phyloP scores from a whole-genome alignment of 2,888 invertebrate species.

The Macrosoma leucophasiata region DNA sequence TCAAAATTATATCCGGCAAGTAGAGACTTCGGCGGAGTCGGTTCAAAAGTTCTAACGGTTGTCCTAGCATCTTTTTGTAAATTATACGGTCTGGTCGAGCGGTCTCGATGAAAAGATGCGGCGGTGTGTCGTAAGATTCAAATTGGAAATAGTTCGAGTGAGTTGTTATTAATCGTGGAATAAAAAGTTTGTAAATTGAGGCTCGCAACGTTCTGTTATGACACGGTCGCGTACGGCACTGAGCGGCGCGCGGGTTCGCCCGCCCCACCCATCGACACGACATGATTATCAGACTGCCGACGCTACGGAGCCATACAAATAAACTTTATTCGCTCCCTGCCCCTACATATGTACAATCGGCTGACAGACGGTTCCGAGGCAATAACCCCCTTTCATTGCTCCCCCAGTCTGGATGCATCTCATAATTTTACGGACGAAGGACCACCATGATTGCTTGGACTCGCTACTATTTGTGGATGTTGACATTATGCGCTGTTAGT shows the following conservation, averaged over 20 bases:
- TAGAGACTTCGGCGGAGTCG: slow-evolving; percentile 54
- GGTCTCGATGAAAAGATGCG: slow-evolving; percentile 17
- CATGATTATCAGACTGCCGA: slow-evolving; percentile 62
- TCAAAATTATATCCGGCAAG: slow-evolving; percentile 59
- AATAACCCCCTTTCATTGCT: slow-evolving; percentile 69
- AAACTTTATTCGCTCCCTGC: slow-evolving; percentile 72
- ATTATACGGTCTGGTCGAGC: slow-evolving; percentile 14
- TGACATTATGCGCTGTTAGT: background rate
- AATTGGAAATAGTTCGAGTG: background rate
- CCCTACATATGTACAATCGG: slow-evolving; percentile 54
- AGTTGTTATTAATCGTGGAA: slow-evolving; percentile 13
- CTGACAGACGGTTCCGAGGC: slow-evolving; percentile 62
- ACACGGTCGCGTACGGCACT: slow-evolving; percentile 53
- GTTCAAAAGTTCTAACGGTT: slow-evolving; percentile 61
- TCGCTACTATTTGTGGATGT: background rate
- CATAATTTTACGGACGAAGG: slow-evolving; percentile 68
- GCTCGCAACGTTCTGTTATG: slow-evolving; percentile 38
- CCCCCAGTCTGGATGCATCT: slow-evolving; percentile 61
- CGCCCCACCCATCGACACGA: slow-evolving; percentile 64
- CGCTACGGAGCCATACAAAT: slow-evolving; percentile 60
- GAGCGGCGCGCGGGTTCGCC: slow-evolving; percentile 40
- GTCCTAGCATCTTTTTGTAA: slow-evolving; percentile 59
- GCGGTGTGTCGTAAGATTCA: slow-evolving; percentile 10
- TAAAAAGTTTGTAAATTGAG: too few relatives aligned
- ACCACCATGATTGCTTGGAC: slow-evolving; percentile 51